Percentiles rank a stretch among this genome's conserved stretches.
Evolutionary conservation across 2,888 invertebrate species (phyloP).

Genomic region (Drosophila cyrtoloma): DNA sequence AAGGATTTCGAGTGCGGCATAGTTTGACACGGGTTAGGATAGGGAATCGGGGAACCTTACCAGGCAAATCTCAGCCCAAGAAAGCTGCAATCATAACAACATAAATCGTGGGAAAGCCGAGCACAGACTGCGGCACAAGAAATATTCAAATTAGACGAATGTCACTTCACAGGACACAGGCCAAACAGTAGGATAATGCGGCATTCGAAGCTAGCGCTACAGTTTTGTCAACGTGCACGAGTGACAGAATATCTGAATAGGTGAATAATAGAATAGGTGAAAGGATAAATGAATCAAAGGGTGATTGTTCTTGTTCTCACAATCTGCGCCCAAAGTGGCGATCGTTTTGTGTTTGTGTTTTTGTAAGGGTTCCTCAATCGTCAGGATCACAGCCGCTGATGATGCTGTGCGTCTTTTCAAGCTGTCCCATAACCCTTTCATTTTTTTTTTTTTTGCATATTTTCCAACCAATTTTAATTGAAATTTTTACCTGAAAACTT

Average conservation of each 20-base stretch:
- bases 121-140: conserved; percentile 10
- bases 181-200: conserved; percentile 59
- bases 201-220: conserved; percentile 62
- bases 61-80: conserved; percentile 15
- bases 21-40: conserved; percentile 59
- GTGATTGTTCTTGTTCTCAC: conserved; percentile 71
- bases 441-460: conserved; percentile 40
- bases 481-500: conserved; percentile 72
- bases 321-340: conserved; percentile 71
- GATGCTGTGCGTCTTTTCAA: conserved; percentile 68
- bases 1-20: conserved; percentile 61
- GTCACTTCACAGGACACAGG: conserved; percentile 63
- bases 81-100: conserved; percentile 60
- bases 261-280: conserved; percentile 32
- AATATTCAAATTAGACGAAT: conserved; percentile 77
- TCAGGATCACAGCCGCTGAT: conserved; percentile 34
- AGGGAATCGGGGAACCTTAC: neutral
- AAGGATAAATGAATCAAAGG: conserved; percentile 55
- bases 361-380: conserved; percentile 36
- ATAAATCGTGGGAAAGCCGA: conserved; percentile 74
- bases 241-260: conserved; percentile 24
- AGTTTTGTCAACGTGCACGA: conserved; percentile 69
- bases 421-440: conserved; percentile 64
- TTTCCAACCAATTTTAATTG: conserved; percentile 70
- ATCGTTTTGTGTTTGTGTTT: conserved; percentile 61